Conservation (phyloP, 2,888 invertebrate genomes). For the Cataglyphis livida region DNA sequence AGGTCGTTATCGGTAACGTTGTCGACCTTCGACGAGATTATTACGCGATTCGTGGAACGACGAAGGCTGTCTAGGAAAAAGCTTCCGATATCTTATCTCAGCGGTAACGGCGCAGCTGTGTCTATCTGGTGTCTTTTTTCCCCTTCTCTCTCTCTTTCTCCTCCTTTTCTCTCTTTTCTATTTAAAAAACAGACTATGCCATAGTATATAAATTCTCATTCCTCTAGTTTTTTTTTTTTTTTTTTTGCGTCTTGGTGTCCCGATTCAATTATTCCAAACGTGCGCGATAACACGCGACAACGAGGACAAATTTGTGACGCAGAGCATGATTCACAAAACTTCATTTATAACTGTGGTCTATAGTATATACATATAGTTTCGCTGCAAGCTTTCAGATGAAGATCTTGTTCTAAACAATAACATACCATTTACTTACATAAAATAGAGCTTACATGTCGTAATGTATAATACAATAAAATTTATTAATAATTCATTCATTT, state of each 20-base stretch:
- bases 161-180: background rate
- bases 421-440: background rate
- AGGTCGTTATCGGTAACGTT: constrained; percentile 61
- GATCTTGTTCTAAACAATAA: background rate
- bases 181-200: constrained; percentile 59
- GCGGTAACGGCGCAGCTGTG: constrained; percentile 66
- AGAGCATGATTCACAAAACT: constrained; percentile 12
- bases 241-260: background rate
- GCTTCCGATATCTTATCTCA: constrained; percentile 74
- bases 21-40: constrained; percentile 75
- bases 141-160: constrained; percentile 26
- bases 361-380: background rate
- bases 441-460: background rate
- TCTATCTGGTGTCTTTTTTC: constrained; percentile 65
- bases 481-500: background rate
- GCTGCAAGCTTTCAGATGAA: background rate
- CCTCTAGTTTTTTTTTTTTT: background rate
- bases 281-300: constrained; percentile 18
- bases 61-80: constrained; percentile 73
- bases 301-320: background rate
- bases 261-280: constrained; percentile 23
- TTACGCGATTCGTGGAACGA: constrained; percentile 74
- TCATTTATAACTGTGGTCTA: constrained; percentile 7
- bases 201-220: background rate
- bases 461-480: background rate